Conservation (phyloP, 1,140 invertebrate genomes). For the Streblospio benedicti region DNA sequence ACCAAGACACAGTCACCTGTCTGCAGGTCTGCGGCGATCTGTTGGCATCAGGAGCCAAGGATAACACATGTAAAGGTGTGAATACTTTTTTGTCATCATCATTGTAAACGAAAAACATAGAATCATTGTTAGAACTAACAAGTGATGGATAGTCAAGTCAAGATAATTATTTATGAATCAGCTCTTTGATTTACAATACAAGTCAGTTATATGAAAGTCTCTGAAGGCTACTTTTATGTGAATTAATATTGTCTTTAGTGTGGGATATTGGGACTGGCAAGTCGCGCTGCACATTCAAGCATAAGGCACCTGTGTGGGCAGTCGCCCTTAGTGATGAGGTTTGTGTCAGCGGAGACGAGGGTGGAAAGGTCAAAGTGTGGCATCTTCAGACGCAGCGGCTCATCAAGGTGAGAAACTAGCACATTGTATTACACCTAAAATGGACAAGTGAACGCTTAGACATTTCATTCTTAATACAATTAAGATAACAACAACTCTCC, state of each 20-base stretch:
- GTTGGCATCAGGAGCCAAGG: conserved; percentile 38
- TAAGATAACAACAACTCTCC: no score
- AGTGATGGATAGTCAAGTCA: no score
- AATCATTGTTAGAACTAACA: no score
- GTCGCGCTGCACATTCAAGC: conserved; percentile 38
- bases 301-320: conserved; percentile 33
- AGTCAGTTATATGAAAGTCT: neutral
- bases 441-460: neutral
- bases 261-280: conserved; percentile 42
- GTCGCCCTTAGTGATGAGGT: conserved; percentile 35
- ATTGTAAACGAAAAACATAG: no score
- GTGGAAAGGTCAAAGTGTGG: conserved; percentile 46
- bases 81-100: no score
- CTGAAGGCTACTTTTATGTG: neutral
- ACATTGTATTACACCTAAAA: neutral
- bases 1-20: conserved; percentile 38
- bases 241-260: conserved; percentile 26
- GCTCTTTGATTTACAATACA: no score
- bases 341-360: conserved; percentile 39
- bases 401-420: conserved; percentile 36
- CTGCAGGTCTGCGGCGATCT: conserved; percentile 30
- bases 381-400: conserved; percentile 36
- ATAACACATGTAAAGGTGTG: conserved; percentile 43
- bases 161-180: no score
- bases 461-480: no score